Evolutionary conservation across 2,113 vertebrate genomes (phyloP), one percentile per base, ranked within the genome.

Genomic region (Etheostoma spectabile): DNA sequence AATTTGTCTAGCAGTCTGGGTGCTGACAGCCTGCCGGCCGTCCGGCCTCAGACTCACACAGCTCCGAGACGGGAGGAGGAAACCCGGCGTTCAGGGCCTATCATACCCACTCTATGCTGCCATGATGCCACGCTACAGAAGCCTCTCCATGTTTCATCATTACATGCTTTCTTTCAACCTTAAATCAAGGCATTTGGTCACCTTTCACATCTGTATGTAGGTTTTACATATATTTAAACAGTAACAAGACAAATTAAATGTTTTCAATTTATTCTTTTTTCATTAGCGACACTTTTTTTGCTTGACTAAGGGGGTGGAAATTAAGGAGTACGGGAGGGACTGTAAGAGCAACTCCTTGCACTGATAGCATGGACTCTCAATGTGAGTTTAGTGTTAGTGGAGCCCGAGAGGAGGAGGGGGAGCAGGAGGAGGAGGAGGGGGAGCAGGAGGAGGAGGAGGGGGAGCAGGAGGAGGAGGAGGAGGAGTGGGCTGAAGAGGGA

Each of bases 1-100:
- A 94, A 95, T 93, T 93, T 83, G 79, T 90, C 82, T 90, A 91
- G 86, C 89, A 93, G 91, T 65, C 90, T 89, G 8, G 8, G 80
- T 79, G 91, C 88, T 93, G 90, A 96, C 93, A 94, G 90, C 74
- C 93, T 72, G 24, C 87, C 62, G 57, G 87, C 86, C 85, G 88
- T 70, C 62, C 80, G 27, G 87, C 83, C 79, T 69, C 77, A n/a
- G 79, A 91, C 74, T 61, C 92, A 62, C 68, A 45, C 71, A 7
- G 76, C 66, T 48, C 74, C 7, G n/a, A 73, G 63, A 71, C 69
- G 22, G 4, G 61, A 77, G 52, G 71, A 74, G 73, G 88, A 94
- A 88, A 80, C 45, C 64, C 84, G 79, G 38, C 74, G 55, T 83
- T 94, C 83, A 80, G 38, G 55, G 74, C 55, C 80, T 94, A 93